phyloP scores from a whole-genome alignment of 1,140 invertebrate genomes.

The Magallana angulata region DNA sequence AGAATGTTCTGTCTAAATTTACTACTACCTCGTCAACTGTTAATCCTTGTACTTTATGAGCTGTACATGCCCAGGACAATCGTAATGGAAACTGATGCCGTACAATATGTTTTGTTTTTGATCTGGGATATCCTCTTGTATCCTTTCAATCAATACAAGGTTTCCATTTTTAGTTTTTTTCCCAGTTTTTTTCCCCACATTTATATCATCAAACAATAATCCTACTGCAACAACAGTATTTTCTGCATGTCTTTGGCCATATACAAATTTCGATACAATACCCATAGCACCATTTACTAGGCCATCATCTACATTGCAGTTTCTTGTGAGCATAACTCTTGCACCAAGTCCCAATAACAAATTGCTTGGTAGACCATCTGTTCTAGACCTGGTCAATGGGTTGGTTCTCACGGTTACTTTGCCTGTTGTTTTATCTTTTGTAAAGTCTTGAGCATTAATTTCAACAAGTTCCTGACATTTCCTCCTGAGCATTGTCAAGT shows the following conservation, averaged over 20 bases:
- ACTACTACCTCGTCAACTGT: constrained; percentile 39
- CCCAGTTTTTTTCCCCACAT: background rate
- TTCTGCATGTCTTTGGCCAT: too few species aligned
- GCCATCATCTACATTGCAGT: constrained; percentile 41
- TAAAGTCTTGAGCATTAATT: too few species aligned
- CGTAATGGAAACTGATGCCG: constrained; percentile 41
- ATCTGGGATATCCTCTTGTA: background rate
- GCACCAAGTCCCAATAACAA: background rate
- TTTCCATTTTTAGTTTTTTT: constrained; percentile 14
- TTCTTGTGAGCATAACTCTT: constrained; percentile 6
- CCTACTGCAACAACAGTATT: background rate
- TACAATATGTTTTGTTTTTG: background rate
- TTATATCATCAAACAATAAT: background rate
- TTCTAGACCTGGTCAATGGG: background rate
- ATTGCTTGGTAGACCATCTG: background rate
- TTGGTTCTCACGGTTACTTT: background rate
- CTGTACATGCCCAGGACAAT: constrained; percentile 51
- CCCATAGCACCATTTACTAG: constrained; percentile 48
- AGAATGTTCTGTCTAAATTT: constrained; percentile 31
- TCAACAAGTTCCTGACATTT: background rate
- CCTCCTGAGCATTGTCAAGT: too few species aligned
- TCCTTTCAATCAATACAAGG: background rate
- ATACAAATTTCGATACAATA: constrained; percentile 10
- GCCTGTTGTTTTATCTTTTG: constrained; percentile 26
- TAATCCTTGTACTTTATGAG: constrained; percentile 50